Evolutionary conservation across 2,888 invertebrate species (phyloP), one percentile per base, ranked within the genome.

Genomic region (Chloromyia formosa): DNA sequence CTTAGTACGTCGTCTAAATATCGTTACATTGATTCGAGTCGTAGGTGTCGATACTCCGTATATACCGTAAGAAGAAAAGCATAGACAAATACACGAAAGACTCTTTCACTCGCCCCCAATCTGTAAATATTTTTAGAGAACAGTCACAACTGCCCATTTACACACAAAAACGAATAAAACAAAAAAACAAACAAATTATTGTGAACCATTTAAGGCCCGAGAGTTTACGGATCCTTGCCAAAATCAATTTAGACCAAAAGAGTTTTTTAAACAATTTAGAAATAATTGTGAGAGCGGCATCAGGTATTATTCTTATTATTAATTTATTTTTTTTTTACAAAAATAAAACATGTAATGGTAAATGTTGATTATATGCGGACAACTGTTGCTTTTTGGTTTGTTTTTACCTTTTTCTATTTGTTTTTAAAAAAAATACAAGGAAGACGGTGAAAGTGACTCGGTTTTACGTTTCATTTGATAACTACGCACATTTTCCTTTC

Each of bases 221-320:
- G 74, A 35, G 27, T 35, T 72, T 60, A 75, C 71, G 72, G 73
- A 77, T 74, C 73, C 73, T 66, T 61, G 35, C 66, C 27, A 22
- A 53, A 73, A 64, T 60, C 72, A 71, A 77, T 71, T 62, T 71
- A 58, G 74, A 75, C 62, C 45, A 69, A 76, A 75, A 49, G 35
- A 35, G 2, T 35, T 73, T 45, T 60, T 73, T 45, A 72, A 73
- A 73, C 45, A 53, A 20, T 61, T 73, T 72, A 61, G 61, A 74
- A 74, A 74, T 61, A 69, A 74, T 69, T 53, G 53, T 56, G 76
- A 35, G 27, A 75, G 73, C 77, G 76, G 75, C 76, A 74, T 77
- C 76, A 77, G 77, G 77, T 77, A 77, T 77, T 77, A 77, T 75
- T 71, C 71, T 74, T 71, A 75, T 74, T 74, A 74, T 75, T 75